Conservation (phyloP, 2,797 vertebrate genomes). For the Lithobates pipiens region DNA sequence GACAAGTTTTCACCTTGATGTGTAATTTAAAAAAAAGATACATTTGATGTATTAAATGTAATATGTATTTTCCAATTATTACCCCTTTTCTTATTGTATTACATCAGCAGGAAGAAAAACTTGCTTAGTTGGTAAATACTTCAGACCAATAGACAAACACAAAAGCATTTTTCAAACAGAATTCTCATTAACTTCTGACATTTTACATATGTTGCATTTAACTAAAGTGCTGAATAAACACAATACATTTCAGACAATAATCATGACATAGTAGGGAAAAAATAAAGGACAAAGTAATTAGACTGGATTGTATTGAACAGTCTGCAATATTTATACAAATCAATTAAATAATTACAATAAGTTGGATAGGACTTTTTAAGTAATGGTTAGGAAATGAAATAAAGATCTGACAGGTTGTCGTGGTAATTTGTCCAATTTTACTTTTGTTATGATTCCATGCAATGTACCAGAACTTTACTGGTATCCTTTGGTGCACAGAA, state of each 20-base stretch:
- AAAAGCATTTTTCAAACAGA: conserved; percentile 1
- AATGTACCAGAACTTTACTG: not conserved
- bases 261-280: not conserved
- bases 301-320: not conserved
- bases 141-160: not conserved
- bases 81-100: conserved; percentile 11
- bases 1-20: conserved; percentile 35
- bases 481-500: not conserved
- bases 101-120: conserved; percentile 11
- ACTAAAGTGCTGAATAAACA: conserved; percentile 17
- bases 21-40: conserved; percentile 31
- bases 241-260: not conserved
- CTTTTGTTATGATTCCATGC: not conserved
- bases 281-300: not conserved
- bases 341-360: not conserved
- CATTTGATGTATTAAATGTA: conserved; percentile 25
- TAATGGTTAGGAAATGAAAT: not conserved
- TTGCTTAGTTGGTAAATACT: conserved; percentile 32
- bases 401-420: too few species aligned
- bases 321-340: not conserved
- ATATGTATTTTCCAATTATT: conserved; percentile 15
- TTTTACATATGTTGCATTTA: conserved; percentile 12
- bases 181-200: conserved; percentile 35
- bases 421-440: not conserved
- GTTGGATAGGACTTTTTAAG: not conserved